These are phyloP conservation scores for Platysteira castanea DNA, from an alignment of 2,113 vertebrate species.

Conservation along the genomic window DNA sequence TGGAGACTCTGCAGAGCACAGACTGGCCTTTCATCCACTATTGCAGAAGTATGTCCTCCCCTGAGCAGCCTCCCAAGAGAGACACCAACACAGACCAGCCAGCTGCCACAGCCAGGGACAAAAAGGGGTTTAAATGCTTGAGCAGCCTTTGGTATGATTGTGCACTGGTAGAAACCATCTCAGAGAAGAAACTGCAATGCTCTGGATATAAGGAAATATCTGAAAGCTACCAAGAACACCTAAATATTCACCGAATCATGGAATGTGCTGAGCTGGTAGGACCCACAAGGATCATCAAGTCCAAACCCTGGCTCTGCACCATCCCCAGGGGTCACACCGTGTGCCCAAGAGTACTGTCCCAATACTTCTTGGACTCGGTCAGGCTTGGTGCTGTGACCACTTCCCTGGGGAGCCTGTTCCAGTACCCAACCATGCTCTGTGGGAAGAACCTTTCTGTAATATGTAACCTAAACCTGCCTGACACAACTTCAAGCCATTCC, in stretches of 20 bases:
- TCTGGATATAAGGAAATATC: neutral
- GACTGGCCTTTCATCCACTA: neutral
- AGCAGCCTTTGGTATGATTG: neutral
- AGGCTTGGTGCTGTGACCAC: neutral
- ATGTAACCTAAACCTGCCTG: neutral
- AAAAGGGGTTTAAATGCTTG: neutral
- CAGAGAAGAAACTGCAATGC: neutral
- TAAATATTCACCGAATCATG: neutral
- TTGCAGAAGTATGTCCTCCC: neutral
- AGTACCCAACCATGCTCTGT: neutral
- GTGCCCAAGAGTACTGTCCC: neutral
- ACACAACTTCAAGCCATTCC: neutral
- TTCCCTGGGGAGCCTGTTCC: neutral
- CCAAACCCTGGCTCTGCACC: neutral
- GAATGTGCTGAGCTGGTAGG: neutral
- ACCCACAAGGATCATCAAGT: neutral
- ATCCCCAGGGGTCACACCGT: neutral
- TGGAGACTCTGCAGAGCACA: neutral
- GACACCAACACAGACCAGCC: neutral
- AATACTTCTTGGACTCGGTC: neutral
- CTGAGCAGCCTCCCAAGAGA: neutral
- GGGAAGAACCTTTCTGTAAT: neutral
- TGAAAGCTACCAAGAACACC: neutral
- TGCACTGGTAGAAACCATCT: neutral
- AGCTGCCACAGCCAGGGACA: neutral